phyloP scores from a whole-genome alignment of 2,797 vertebrate genomes.

The Poeciliopsis presidionis region DNA sequence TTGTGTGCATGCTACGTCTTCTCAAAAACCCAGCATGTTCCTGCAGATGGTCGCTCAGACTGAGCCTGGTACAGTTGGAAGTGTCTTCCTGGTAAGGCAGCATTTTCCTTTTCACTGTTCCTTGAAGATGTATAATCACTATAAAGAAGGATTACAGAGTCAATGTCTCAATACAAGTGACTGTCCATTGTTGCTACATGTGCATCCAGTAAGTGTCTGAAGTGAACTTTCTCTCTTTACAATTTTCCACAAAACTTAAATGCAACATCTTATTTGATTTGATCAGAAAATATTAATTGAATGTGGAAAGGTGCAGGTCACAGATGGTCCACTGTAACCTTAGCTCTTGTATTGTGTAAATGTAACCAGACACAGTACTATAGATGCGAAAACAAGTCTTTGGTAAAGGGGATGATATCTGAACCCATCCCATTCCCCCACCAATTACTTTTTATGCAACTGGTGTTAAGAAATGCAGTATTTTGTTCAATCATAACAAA shows the following conservation, averaged over 20 bases:
- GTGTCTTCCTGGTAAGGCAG: neutral
- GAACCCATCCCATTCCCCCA: neutral
- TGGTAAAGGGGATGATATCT: neutral
- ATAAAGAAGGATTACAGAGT: neutral
- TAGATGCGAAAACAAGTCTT: neutral
- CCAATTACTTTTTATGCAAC: neutral
- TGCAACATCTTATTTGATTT: neutral
- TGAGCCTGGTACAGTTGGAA: neutral
- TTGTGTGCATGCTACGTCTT: neutral
- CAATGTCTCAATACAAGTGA: neutral
- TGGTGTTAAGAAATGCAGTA: neutral
- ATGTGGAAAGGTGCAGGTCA: neutral
- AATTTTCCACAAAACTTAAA: neutral
- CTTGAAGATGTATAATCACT: neutral
- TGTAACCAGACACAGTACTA: neutral
- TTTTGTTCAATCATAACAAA: constrained; percentile 8
- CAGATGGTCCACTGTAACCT: neutral
- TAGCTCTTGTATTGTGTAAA: neutral
- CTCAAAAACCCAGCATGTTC: neutral
- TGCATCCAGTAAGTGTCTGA: neutral
- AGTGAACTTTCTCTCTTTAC: neutral
- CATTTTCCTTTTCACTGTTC: neutral
- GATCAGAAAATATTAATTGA: neutral
- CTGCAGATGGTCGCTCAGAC: neutral
- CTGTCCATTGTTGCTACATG: neutral